A percentile compares a stretch with the other conserved stretches of the same genome.
Conservation (phyloP, 2,888 invertebrate genomes). For the Uloborus plumipes region DNA sequence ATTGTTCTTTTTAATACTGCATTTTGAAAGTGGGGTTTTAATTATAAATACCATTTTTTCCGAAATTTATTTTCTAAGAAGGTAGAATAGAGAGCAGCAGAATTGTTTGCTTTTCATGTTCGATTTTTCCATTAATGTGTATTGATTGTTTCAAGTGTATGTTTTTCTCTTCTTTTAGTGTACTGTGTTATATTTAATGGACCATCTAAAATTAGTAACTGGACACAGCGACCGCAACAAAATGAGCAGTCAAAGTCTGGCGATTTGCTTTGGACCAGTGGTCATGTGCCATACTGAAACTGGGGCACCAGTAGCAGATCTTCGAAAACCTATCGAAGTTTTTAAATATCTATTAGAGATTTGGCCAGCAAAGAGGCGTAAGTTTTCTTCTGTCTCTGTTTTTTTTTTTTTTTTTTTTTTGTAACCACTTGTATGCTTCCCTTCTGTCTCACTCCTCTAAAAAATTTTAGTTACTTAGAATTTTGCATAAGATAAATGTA, state of each 20-base stretch:
- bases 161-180: constrained; percentile 76
- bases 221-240: constrained; percentile 96
- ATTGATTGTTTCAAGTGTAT: too few relatives aligned
- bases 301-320: constrained; percentile 63
- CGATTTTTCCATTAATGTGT: too few relatives aligned
- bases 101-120: too few relatives aligned
- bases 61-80: too few relatives aligned
- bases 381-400: constrained; percentile 68
- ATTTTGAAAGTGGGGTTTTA: constrained; percentile 73
- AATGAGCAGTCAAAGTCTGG: constrained; percentile 95
- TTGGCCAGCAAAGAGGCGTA: constrained; percentile 97
- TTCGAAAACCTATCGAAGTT: constrained; percentile 87
- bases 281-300: constrained; percentile 83
- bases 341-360: constrained; percentile 95
- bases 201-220: constrained; percentile 94
- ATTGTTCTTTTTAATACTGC: too few relatives aligned
- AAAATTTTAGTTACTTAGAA: too few relatives aligned
- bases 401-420: too few relatives aligned
- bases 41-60: too few relatives aligned
- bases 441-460: too few relatives aligned
- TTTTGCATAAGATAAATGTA: too few relatives aligned
- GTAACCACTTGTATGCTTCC: too few relatives aligned
- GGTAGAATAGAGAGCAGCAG: too few relatives aligned
- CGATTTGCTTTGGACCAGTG: constrained; percentile 95
- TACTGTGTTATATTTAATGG: constrained; percentile 93